phyloP scores from a whole-genome alignment of 1,140 invertebrate genomes.

The Oncopeltus fasciatus region DNA sequence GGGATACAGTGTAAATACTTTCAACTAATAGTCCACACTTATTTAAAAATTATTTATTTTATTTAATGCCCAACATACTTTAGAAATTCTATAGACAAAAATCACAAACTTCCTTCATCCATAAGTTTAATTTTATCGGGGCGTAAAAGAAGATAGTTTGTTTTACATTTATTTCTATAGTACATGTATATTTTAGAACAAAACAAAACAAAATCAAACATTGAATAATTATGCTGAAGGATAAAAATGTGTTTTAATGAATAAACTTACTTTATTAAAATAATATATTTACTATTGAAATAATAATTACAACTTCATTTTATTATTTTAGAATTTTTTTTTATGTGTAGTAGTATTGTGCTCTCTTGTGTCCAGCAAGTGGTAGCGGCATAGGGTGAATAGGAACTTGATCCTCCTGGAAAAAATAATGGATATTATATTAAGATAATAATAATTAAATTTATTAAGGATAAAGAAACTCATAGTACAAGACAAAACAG shows the following conservation, averaged over 20 bases:
- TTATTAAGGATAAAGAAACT: background rate
- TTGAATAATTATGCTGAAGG: conserved; percentile 11
- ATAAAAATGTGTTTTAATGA: conserved; percentile 9
- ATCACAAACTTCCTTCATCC: too few species aligned
- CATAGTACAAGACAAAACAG: too few species aligned
- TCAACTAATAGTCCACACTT: too few species aligned
- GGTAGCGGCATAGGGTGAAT: conserved; percentile 12
- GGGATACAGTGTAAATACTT: too few species aligned
- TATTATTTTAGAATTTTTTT: background rate
- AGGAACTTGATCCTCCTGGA: conserved; percentile 8
- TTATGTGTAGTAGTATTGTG: conserved; percentile 16
- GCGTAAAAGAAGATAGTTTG: too few species aligned
- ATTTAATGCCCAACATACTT: too few species aligned
- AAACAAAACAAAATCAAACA: too few species aligned
- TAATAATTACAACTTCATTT: conserved; percentile 10
- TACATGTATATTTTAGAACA: too few species aligned
- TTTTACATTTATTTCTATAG: too few species aligned
- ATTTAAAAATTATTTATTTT: too few species aligned
- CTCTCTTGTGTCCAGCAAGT: conserved; percentile 10
- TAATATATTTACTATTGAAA: conserved; percentile 17
- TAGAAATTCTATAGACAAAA: too few species aligned
- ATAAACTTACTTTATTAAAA: conserved; percentile 15
- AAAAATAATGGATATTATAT: background rate
- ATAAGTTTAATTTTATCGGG: too few species aligned
- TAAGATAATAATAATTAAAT: background rate